Percentiles rank a stretch among this genome's conserved stretches.
Evolutionary conservation across 2,797 vertebrate species (phyloP).

Genomic region (Distichodus sexfasciatus): DNA sequence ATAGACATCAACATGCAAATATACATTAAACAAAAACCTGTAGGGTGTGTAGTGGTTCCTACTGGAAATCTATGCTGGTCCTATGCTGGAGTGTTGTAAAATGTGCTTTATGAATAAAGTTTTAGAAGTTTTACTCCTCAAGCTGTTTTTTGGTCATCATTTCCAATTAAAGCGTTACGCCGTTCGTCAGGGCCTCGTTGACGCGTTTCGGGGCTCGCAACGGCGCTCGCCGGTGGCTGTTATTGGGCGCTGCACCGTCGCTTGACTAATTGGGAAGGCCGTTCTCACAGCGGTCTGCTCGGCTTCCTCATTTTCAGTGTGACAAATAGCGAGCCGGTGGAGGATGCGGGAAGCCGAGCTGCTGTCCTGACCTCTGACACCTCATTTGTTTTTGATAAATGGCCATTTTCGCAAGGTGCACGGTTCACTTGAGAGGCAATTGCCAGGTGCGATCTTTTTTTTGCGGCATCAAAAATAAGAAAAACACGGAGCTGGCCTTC

Average conservation of each 20-base stretch:
- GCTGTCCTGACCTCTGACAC: constrained; percentile 60
- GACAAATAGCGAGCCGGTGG: constrained; percentile 62
- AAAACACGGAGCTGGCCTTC: constrained; percentile 26
- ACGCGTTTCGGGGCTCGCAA: neutral
- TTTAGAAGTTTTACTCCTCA: no score
- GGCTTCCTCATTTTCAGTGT: constrained; percentile 61
- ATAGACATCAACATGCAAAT: no score
- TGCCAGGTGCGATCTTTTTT: constrained; percentile 51
- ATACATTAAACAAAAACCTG: no score
- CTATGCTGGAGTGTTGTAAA: no score
- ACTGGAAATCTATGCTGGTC: no score
- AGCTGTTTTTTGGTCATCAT: no score
- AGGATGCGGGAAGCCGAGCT: constrained; percentile 62
- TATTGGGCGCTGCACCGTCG: constrained; percentile 40
- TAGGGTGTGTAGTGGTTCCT: no score
- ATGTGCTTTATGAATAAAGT: no score
- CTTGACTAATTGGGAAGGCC: constrained; percentile 56
- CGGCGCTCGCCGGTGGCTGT: constrained; percentile 30
- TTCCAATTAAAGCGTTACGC: no score
- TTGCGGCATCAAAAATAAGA: constrained; percentile 14
- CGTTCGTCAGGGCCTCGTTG: no score
- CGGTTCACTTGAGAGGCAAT: constrained; percentile 64
- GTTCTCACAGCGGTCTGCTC: constrained; percentile 39
- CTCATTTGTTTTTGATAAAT: constrained; percentile 64
- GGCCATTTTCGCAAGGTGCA: constrained; percentile 54